These are phyloP conservation scores for Salminus brasiliensis DNA, from an alignment of 2,113 vertebrate species.

Conservation along the genomic window DNA sequence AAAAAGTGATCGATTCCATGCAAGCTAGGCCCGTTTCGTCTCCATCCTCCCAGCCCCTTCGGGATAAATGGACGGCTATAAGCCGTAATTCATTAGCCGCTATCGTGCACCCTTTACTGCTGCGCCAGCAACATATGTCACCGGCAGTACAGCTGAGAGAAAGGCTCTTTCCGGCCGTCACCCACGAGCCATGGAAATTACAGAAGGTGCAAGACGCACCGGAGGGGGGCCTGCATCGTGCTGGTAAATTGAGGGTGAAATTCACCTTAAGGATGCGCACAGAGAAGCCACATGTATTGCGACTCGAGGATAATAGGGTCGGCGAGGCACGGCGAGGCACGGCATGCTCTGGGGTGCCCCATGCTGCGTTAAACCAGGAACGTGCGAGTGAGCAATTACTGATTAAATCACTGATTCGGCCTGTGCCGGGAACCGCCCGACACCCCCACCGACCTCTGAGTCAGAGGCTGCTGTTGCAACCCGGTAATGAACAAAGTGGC, in stretches of 20 bases:
- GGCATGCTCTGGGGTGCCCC: slow-evolving; percentile 43
- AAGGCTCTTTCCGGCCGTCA: slow-evolving; percentile 51
- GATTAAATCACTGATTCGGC: slow-evolving; percentile 49
- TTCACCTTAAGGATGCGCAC: slow-evolving; percentile 62
- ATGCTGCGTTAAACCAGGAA: slow-evolving; percentile 61
- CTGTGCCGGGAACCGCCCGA: slow-evolving; percentile 47
- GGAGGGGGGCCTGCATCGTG: slow-evolving; percentile 28
- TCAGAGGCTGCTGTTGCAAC: slow-evolving; percentile 54
- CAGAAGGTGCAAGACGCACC: slow-evolving; percentile 38
- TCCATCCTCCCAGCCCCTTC: background rate
- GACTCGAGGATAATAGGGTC: slow-evolving; percentile 54
- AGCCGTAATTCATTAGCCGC: slow-evolving; percentile 65
- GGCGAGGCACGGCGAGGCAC: slow-evolving; percentile 26
- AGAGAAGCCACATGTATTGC: slow-evolving; percentile 35
- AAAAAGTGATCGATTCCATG: background rate
- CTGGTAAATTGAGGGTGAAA: slow-evolving; percentile 63
- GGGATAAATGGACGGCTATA: slow-evolving; percentile 48
- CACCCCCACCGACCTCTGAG: slow-evolving; percentile 59
- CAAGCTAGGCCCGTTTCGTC: background rate
- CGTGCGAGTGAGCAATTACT: slow-evolving; percentile 57
- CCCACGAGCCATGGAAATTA: slow-evolving; percentile 58
- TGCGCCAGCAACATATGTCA: slow-evolving; percentile 62
- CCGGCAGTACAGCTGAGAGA: slow-evolving; percentile 46
- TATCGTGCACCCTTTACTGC: slow-evolving; percentile 50
- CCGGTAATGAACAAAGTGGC: slow-evolving; percentile 54